phyloP scores from a whole-genome alignment of 2,797 vertebrate species.

The Neopelma chrysocephalum region DNA sequence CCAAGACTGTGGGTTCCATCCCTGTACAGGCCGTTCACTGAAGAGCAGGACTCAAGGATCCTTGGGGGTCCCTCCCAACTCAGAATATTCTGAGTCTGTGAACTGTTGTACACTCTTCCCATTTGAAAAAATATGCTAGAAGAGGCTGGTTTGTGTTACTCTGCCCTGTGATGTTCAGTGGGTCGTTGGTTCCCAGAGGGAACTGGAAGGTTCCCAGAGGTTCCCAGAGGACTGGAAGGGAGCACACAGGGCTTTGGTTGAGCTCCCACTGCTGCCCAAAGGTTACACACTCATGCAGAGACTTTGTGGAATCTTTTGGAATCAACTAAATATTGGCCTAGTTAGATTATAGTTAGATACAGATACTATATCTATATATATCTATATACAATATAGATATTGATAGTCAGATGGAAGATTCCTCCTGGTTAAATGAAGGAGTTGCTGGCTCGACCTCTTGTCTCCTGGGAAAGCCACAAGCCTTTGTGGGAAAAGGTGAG shows the following conservation, averaged over 20 bases:
- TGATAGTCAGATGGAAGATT: neutral
- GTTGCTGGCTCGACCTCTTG: neutral
- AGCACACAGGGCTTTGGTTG: neutral
- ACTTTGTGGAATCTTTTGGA: neutral
- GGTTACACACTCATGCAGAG: neutral
- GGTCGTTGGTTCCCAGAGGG: neutral
- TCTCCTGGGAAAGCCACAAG: neutral
- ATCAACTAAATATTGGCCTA: neutral
- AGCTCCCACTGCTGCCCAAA: neutral
- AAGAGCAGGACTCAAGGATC: neutral
- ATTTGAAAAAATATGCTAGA: neutral
- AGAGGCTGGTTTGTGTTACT: neutral
- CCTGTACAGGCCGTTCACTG: neutral
- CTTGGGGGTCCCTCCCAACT: neutral
- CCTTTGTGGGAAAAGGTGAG: neutral
- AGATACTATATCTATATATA: too few species aligned
- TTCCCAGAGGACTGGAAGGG: neutral
- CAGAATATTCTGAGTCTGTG: neutral
- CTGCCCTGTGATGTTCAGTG: neutral
- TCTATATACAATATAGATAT: too few species aligned
- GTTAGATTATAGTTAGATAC: too few species aligned
- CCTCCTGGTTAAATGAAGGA: neutral
- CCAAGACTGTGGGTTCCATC: neutral
- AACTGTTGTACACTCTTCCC: neutral
- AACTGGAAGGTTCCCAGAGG: neutral